Conservation (phyloP, 2,797 vertebrate genomes). For the Typhlichthys eigenmanni region DNA sequence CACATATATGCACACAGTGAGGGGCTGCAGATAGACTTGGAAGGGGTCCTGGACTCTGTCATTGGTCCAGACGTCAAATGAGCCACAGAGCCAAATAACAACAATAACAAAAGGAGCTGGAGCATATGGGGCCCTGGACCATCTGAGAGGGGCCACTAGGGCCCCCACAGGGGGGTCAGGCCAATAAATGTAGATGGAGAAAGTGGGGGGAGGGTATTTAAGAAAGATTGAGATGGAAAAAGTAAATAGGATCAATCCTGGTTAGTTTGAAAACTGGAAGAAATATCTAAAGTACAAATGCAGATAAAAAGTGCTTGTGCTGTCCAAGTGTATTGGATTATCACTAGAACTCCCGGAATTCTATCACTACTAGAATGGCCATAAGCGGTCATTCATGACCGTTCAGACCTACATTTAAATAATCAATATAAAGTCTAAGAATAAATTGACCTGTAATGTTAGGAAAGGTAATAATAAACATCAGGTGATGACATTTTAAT, state of each 20-base stretch:
- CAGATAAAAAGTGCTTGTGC: no score
- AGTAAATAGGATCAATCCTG: not conserved
- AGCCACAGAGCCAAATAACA: slow-evolving; percentile 72
- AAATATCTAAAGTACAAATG: no score
- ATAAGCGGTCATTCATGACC: no score
- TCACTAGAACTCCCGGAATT: no score
- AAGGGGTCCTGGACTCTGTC: slow-evolving; percentile 74
- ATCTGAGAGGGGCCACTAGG: slow-evolving; percentile 71
- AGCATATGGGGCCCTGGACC: slow-evolving; percentile 77
- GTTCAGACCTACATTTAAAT: no score
- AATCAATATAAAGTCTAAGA: no score
- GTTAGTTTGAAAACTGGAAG: not conserved
- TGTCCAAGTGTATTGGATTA: no score
- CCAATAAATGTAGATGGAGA: slow-evolving; percentile 7
- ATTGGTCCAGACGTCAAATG: slow-evolving; percentile 76
- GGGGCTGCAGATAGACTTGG: slow-evolving; percentile 61
- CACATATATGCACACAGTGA: slow-evolving; percentile 20
- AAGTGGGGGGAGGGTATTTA: slow-evolving; percentile 9
- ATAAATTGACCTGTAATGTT: no score
- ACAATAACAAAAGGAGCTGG: slow-evolving; percentile 74
- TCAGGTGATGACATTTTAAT: no score
- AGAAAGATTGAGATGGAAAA: slow-evolving; percentile 7
- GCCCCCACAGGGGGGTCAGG: slow-evolving; percentile 27
- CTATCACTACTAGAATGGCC: no score
- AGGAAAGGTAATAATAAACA: no score